A percentile compares a stretch with the other conserved stretches of the same genome.
phyloP scores from a whole-genome alignment of 2,113 vertebrate genomes.

The Seriola quinqueradiata region DNA sequence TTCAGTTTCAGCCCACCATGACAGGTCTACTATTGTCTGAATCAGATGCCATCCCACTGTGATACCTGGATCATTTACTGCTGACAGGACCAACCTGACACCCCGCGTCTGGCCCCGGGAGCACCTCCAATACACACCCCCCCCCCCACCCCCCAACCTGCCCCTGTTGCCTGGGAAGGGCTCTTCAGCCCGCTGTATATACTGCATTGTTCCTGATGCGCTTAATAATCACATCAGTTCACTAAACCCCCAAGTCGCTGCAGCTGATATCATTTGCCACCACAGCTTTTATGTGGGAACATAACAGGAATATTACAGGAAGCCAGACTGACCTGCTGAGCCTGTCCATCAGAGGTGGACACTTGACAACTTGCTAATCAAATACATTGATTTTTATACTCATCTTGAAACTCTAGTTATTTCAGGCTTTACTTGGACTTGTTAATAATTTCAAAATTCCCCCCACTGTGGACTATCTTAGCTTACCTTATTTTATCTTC shows the following conservation, averaged over 20 bases:
- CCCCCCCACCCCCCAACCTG: slow-evolving; percentile 23
- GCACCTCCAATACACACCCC: slow-evolving; percentile 36
- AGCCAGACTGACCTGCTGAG: not conserved
- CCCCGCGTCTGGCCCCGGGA: slow-evolving; percentile 44
- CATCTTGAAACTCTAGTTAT: not conserved
- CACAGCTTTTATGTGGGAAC: not conserved
- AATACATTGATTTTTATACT: not conserved
- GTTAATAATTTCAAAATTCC: too few relatives aligned
- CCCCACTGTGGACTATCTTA: too few relatives aligned
- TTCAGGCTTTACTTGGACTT: not conserved
- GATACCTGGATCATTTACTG: slow-evolving; percentile 62
- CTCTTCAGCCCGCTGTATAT: not conserved
- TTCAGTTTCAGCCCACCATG: slow-evolving; percentile 14
- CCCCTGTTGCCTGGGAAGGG: not conserved
- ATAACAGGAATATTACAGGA: slow-evolving; percentile 7
- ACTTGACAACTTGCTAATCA: not conserved
- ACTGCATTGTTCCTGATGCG: not conserved
- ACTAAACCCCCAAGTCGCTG: not conserved
- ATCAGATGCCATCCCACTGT: slow-evolving; percentile 44
- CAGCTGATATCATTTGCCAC: not conserved
- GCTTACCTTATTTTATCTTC: too few relatives aligned
- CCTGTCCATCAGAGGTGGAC: not conserved
- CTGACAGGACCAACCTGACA: slow-evolving; percentile 73
- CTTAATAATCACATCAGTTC: not conserved
- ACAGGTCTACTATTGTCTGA: slow-evolving; percentile 27